Conservation (phyloP, 2,797 vertebrate species). For the Myotis findleyi region DNA sequence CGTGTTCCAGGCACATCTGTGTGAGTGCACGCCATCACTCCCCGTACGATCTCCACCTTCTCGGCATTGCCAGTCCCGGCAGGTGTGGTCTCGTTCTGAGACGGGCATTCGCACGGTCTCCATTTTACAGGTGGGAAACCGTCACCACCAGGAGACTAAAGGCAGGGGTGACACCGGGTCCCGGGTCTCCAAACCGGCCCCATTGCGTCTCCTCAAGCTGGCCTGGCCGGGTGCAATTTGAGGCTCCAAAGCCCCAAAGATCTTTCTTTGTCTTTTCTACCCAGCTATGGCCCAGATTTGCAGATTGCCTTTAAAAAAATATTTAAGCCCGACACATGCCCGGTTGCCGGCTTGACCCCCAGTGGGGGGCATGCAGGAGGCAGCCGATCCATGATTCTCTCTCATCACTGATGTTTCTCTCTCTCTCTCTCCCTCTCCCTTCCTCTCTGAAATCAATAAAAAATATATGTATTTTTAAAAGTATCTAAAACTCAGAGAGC, state of each 20-base stretch:
- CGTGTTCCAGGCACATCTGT: rapidly evolving
- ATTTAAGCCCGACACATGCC: neutral
- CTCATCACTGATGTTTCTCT: too few relatives aligned
- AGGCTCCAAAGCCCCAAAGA: neutral
- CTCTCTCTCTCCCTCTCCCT: too few relatives aligned
- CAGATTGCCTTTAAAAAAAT: neutral
- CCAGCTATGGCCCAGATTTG: neutral
- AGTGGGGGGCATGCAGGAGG: too few relatives aligned
- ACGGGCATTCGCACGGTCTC: rapidly evolving
- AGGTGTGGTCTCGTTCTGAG: neutral
- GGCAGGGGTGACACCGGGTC: too few relatives aligned
- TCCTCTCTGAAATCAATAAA: too few relatives aligned
- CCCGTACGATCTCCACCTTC: rapidly evolving
- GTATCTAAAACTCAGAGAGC: neutral
- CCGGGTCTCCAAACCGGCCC: neutral
- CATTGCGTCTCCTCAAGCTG: rapidly evolving
- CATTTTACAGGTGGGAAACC: neutral
- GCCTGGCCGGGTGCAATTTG: rapidly evolving
- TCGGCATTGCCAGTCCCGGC: neutral
- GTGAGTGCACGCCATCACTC: neutral
- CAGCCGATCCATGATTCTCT: too few relatives aligned
- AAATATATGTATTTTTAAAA: neutral
- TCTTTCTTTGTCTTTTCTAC: neutral
- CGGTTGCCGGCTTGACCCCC: too few relatives aligned
- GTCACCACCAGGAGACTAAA: neutral